phyloP scores from a whole-genome alignment of 2,797 vertebrate species.

The Echiichthys vipera region DNA sequence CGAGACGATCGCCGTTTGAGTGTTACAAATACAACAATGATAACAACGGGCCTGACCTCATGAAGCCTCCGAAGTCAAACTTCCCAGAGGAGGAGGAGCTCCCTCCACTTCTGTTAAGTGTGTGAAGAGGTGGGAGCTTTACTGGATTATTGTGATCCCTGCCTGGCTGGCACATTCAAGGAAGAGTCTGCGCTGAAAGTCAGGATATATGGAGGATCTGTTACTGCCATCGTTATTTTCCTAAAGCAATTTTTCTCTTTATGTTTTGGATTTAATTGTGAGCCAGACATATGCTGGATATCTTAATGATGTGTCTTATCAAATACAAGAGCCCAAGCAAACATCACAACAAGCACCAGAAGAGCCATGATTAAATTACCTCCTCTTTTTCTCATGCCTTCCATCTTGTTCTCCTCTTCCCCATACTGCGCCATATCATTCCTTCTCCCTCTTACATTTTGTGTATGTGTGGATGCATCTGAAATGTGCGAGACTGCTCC shows the following conservation, averaged over 20 bases:
- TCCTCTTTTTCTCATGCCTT: background rate
- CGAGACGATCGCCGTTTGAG: slow-evolving; percentile 35
- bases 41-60: slow-evolving; percentile 67
- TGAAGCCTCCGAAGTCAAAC: slow-evolving; percentile 64
- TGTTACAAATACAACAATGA: slow-evolving; percentile 62
- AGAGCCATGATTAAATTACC: background rate
- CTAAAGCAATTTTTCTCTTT: slow-evolving; percentile 12
- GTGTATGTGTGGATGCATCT: slow-evolving; percentile 58
- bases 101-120: slow-evolving; percentile 73
- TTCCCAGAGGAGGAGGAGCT: slow-evolving; percentile 70
- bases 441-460: slow-evolving; percentile 37
- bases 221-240: slow-evolving; percentile 32
- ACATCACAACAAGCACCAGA: slow-evolving; percentile 7
- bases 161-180: slow-evolving; percentile 52
- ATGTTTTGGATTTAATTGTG: background rate
- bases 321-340: background rate
- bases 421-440: slow-evolving; percentile 7
- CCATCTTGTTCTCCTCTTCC: background rate
- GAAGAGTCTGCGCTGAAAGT: slow-evolving; percentile 49
- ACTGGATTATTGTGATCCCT: slow-evolving; percentile 75
- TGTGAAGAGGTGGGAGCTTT: slow-evolving; percentile 76
- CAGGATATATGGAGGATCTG: slow-evolving; percentile 31
- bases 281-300: background rate
- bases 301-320: background rate
- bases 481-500: slow-evolving; percentile 63